Base-by-base conservation (phyloP, 2,113 vertebrate genomes). In the Ceyx melanurus region DNA sequence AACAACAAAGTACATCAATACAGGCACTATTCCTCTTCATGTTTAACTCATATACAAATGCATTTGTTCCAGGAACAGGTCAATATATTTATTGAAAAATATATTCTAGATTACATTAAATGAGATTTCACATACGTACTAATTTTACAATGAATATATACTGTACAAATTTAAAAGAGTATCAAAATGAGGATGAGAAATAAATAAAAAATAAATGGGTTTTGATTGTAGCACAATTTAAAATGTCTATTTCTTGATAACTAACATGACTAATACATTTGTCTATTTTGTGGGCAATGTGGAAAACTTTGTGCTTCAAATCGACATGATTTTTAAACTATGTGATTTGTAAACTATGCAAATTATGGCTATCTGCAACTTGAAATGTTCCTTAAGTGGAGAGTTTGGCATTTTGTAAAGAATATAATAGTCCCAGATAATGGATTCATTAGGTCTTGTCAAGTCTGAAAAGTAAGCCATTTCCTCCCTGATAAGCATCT, bases 361-460 rank as follows among this genome's bases (percentile, higher is more conserved):
- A 82, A 80, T 0, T 1, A 87, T 42, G 23, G 17, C 33, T 88
- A 85, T 85, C 79, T 68, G 21, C 1, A 8, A 45, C 28, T 87
- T 54, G 70, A 92, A 95, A 37, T 80, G 54, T 62, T 92, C 37
- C 25, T 95, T 70, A 89, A 88, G 28, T 77, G 37, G 16, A 85
- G 50, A 73, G 16, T 89, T 87, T 82, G 45, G 33, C 21, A 82
- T 65, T 93, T 91, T 73, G 9, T 58, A 91, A 82, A 74, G 33
- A 9, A 91, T 71, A 58, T 89, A 95, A 88, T 82, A 76, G 72
- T 86, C 35, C 3, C 50, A 62, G 82, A 70, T 79, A 92, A 82
- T 50, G 10, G 64, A 80, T 89, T 88, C 19, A 73, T 92, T 72
- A 92, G 71, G 48, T 84, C 53, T 87, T 84, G 37, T 80, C 87